Evolutionary conservation across 2,113 vertebrate species (phyloP), one percentile per base, ranked within the genome.

Genomic region (Oriolus oriolus): DNA sequence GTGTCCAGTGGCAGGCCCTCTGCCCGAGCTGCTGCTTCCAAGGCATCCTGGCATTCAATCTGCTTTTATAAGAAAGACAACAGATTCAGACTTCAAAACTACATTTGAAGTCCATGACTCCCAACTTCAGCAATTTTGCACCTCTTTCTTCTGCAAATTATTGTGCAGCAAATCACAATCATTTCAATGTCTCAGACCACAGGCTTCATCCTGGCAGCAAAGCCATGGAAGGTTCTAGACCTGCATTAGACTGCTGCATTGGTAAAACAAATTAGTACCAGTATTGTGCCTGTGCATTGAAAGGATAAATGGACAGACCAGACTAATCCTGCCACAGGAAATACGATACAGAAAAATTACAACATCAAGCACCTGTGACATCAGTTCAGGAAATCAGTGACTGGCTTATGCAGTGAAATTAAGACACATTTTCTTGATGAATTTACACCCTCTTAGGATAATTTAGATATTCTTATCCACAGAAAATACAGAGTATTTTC

Each of bases 21-120:
- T 2, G 98, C 98, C 63, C 98, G 98, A 69, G 98, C 99, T 81
- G 98, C 98, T 49, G 98, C 98, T 97, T 99, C 98, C 97, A 99
- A 94, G 94, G 98, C 98, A 98, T 99, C 98, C 70, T 98, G 98
- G 94, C 97, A 98, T 83, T 98, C 97, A 78, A 97, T 57, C 97
- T 98, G 96, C 96, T 96, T 93, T 83, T 50, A 88, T 28, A 93
- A 57, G 52, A 16, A 19, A 54, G 79, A 65, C 56, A 93, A 61
- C 35, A 88, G 24, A 93, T 77, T 65, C 85, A 93, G 73, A 64
- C 39, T 76, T 90, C 88, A 93, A 85, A 94, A 49, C 71, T 35
- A 44, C 9, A 11, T 53, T 86, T 85, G 27, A 61, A 39, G 52
- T 23, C 74, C 66, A 45, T 22, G 47, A 77, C 60, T 87, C 74